Evolutionary conservation across 2,888 invertebrate species (phyloP).

Genomic region (Pedicia rivosa): DNA sequence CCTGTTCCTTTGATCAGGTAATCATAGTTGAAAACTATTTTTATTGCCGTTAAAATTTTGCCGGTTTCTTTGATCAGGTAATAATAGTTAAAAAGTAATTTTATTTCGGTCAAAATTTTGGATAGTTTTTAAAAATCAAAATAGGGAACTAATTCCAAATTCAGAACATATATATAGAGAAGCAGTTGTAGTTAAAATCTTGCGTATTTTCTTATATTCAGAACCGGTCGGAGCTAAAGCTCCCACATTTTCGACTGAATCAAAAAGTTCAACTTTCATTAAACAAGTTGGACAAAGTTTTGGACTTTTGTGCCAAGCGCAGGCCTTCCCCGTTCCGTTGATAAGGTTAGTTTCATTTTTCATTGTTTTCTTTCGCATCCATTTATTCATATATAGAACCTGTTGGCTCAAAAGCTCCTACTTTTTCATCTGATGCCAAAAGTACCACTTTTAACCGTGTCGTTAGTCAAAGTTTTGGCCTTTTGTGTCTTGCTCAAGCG

Average conservation of each 20-base stretch:
- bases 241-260: constrained; percentile 36
- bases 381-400: constrained; percentile 31
- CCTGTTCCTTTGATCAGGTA: constrained; percentile 25
- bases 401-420: constrained; percentile 41
- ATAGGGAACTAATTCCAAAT: neutral
- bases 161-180: no score
- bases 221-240: constrained; percentile 18
- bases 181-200: no score
- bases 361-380: neutral
- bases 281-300: constrained; percentile 29
- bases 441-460: constrained; percentile 34
- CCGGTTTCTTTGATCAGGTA: no score
- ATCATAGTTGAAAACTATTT: no score
- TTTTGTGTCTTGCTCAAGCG: constrained; percentile 53
- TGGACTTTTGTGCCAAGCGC: constrained; percentile 45
- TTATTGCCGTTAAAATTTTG: neutral
- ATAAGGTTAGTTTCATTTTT: constrained; percentile 36
- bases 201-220: no score
- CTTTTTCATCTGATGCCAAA: constrained; percentile 41
- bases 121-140: no score
- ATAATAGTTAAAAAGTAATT: no score
- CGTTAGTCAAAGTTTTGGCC: constrained; percentile 34
- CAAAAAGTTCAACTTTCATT: constrained; percentile 18
- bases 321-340: constrained; percentile 45
- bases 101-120: no score